A percentile compares a stretch with the other conserved stretches of the same genome.
Evolutionary conservation across 2,797 vertebrate species (phyloP).

Genomic region (Paratrypauchen microcephalus): DNA sequence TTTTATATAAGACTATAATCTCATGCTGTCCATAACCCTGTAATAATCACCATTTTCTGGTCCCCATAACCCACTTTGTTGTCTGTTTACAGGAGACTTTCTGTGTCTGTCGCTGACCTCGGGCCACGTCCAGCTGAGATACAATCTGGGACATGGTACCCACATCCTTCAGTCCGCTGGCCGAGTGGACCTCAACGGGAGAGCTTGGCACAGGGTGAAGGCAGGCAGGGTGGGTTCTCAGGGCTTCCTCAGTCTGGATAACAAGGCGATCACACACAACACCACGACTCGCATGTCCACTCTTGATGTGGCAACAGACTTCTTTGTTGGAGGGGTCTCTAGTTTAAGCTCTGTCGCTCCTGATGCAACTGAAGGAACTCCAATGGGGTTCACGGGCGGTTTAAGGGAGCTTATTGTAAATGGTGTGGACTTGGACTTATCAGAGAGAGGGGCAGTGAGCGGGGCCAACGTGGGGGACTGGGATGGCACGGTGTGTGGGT

Average conservation of each 20-base stretch:
- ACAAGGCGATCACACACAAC: conserved; percentile 62
- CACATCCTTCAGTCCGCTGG: conserved; percentile 70
- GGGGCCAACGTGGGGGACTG: conserved; percentile 86
- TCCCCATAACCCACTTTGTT: background rate
- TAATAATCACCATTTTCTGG: background rate
- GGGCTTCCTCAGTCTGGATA: conserved; percentile 81
- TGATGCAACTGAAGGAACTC: conserved; percentile 74
- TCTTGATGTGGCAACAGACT: conserved; percentile 76
- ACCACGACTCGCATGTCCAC: conserved; percentile 68
- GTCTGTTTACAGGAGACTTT: conserved; percentile 83
- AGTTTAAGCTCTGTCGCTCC: conserved; percentile 73
- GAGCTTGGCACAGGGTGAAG: conserved; percentile 79
- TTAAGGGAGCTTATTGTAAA: conserved; percentile 81
- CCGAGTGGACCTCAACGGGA: conserved; percentile 61
- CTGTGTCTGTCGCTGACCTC: conserved; percentile 82
- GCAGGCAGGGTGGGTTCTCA: conserved; percentile 77
- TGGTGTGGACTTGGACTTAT: conserved; percentile 79
- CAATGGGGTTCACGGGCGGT: conserved; percentile 80
- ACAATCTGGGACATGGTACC: conserved; percentile 82
- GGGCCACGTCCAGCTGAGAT: conserved; percentile 81
- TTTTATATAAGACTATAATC: no score
- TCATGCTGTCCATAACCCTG: background rate
- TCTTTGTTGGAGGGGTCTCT: conserved; percentile 85
- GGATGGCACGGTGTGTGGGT: conserved; percentile 85
- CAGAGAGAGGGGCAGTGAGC: conserved; percentile 69